A percentile compares a stretch with the other conserved stretches of the same genome.
These are phyloP conservation scores for Pachyramphus minor DNA, from an alignment of 2,113 vertebrate genomes.

Conservation along the genomic window DNA sequence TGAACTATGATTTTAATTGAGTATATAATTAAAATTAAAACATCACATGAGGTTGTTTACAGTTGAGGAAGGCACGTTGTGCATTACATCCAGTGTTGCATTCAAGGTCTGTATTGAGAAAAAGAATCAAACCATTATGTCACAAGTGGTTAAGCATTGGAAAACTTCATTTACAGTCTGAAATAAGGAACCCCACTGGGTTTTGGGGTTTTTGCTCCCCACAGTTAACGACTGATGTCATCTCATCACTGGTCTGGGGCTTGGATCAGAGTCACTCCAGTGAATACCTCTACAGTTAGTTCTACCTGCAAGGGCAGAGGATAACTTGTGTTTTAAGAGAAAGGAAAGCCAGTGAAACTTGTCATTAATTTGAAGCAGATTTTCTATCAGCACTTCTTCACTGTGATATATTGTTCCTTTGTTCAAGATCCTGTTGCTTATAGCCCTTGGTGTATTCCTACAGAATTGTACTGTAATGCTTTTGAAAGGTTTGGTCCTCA, in stretches of 20 bases:
- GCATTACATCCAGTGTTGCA: neutral
- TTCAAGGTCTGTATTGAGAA: neutral
- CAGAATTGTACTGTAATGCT: neutral
- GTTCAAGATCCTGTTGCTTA: neutral
- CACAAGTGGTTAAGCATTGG: neutral
- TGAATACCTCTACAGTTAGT: neutral
- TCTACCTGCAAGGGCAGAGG: neutral
- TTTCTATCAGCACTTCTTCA: neutral
- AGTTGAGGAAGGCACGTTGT: neutral
- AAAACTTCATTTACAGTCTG: neutral
- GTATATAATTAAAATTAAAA: slow-evolving; percentile 64
- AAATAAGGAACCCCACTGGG: neutral
- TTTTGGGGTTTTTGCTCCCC: neutral
- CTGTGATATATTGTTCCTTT: neutral
- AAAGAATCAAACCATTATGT: neutral
- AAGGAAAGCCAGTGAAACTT: neutral
- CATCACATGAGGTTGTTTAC: neutral
- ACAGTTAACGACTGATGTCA: neutral
- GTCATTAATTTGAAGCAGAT: neutral
- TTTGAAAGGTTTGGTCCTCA: neutral
- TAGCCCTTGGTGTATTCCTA: rapidly evolving
- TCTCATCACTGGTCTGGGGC: too few relatives aligned
- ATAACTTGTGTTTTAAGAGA: neutral
- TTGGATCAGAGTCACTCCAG: neutral
- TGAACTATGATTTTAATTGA: slow-evolving; percentile 31